Evolutionary conservation across 2,797 vertebrate species (phyloP), one percentile per base, ranked within the genome.

Genomic region (Rachycentron canadum): DNA sequence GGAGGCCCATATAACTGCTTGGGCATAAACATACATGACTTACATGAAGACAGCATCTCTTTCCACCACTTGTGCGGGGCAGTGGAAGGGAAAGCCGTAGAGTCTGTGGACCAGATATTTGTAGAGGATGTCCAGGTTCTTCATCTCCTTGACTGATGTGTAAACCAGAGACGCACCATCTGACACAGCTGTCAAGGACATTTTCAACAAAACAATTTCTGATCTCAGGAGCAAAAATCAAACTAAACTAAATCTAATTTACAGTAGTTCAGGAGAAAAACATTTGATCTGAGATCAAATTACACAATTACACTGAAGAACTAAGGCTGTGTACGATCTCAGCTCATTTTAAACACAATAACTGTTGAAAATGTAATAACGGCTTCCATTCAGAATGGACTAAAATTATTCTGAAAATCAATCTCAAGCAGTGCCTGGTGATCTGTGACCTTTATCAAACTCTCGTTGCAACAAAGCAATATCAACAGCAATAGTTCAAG

Each of bases 31-130:
- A 52, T 3, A 55, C n/a, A 55, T 0, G 93, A 32, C 98, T 97
- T 95, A 99, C 98, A 99, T 99, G 95, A 99, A 99, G 87, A 99
- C 97, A 0, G 98, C 97, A 83, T 99, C 98, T 94, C 96, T 98
- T 93, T 99, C 98, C 93, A 99, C 97, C 89, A 99, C 96, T 90
- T 97, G 95, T 77, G 97, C 97, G 56, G 96, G 94, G 89, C 96
- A 95, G 73, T 96, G 96, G 93, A 99, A 99, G 17, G 97, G 97
- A 92, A 99, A 99, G 86, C 97, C 97, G 1, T 99, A 99, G 78
- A 99, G 95, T 92, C 97, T 97, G 93, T 99, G 98, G 84, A 99
- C 96, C 73, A 99, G 96, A 85, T 99, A 99, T 95, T 99, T 99
- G 95, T 99, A 99, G 79, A 99, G 95, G 92, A 99, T 94, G 85